A percentile compares a stretch with the other conserved stretches of the same genome.
phyloP scores from a whole-genome alignment of 2,113 vertebrate species.

The Setophaga kirtlandii region DNA sequence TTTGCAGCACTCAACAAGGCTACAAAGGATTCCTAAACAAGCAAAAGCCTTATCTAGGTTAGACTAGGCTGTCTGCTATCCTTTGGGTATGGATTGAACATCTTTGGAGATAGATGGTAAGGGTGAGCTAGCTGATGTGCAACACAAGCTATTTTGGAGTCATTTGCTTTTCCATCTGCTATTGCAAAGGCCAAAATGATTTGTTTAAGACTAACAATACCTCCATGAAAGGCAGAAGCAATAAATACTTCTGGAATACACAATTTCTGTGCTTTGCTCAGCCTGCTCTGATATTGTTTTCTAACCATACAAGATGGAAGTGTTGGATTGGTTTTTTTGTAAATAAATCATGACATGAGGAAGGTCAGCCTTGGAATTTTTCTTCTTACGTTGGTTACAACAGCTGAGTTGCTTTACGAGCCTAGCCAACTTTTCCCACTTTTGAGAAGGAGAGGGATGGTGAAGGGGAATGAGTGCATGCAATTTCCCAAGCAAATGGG shows the following conservation, averaged over 20 bases:
- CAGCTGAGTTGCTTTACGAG: background rate
- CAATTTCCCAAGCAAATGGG: background rate
- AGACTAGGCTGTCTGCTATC: background rate
- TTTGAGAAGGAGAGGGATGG: background rate
- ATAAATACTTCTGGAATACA: background rate
- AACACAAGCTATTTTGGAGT: background rate
- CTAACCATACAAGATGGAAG: background rate
- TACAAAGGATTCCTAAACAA: background rate
- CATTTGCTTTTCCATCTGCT: background rate
- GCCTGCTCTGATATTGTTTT: background rate
- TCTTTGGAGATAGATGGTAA: background rate
- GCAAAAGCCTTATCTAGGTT: background rate
- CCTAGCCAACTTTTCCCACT: background rate
- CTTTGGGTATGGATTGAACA: background rate
- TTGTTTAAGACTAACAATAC: background rate
- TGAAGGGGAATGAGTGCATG: background rate
- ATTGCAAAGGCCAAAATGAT: background rate
- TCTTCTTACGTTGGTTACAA: background rate
- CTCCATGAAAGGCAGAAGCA: background rate
- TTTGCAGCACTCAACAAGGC: background rate
- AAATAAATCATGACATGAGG: background rate
- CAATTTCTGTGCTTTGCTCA: background rate
- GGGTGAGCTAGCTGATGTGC: background rate
- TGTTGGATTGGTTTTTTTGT: background rate
- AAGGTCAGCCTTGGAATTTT: background rate